Conservation (phyloP, 2,797 vertebrate species). For the Antrozous pallidus region DNA sequence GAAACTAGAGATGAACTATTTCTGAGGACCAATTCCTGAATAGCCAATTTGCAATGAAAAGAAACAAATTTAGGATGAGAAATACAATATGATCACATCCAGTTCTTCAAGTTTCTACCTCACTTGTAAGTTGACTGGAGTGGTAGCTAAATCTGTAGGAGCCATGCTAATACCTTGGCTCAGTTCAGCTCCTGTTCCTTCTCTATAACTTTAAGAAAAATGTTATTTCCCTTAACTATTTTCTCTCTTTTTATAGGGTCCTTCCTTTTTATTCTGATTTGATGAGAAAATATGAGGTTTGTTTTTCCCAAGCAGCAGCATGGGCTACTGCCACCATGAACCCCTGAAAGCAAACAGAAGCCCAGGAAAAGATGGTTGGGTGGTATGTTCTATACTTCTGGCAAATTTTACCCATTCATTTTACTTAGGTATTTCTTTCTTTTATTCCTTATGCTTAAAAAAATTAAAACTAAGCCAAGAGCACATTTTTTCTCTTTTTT, state of each 20-base stretch:
- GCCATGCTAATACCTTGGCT: not conserved
- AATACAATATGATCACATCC: not conserved
- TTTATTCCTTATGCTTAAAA: not conserved
- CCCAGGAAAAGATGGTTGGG: not conserved
- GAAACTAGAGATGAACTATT: not conserved
- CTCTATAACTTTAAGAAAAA: not conserved
- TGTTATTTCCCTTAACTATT: not conserved
- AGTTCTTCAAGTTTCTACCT: not conserved
- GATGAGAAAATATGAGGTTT: not conserved
- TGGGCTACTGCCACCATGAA: not conserved
- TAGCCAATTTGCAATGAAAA: conserved; percentile 17
- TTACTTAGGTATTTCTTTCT: conserved; percentile 12
- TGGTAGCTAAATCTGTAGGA: not conserved
- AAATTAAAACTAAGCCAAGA: not conserved
- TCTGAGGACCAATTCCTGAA: not conserved
- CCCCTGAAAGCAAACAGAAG: not conserved
- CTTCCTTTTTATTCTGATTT: not conserved
- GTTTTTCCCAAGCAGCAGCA: not conserved
- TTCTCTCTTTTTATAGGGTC: not conserved
- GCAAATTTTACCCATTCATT: not conserved
- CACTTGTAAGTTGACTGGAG: not conserved
- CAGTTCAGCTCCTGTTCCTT: not conserved
- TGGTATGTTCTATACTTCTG: not conserved
- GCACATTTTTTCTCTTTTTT: not conserved
- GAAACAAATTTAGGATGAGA: not conserved